Evolutionary conservation across 2,888 invertebrate species (phyloP).

Genomic region (Pseudolycoriella hygida): DNA sequence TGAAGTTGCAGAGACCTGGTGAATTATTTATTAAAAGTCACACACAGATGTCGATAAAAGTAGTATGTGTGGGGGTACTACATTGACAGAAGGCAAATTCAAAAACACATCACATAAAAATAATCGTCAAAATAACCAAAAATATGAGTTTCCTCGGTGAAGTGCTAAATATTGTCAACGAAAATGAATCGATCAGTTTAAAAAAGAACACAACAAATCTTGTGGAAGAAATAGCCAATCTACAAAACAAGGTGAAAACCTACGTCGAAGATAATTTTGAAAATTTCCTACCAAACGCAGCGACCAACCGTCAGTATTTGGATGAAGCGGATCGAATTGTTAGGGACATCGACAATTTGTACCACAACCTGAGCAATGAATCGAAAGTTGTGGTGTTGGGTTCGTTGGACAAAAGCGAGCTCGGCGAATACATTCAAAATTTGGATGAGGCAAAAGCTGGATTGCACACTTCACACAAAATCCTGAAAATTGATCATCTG

Average conservation of each 20-base stretch:
- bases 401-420: constrained; percentile 36
- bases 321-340: constrained; percentile 20
- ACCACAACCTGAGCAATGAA: constrained; percentile 35
- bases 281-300: constrained; percentile 23
- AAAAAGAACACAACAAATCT: constrained; percentile 21
- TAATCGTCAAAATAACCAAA: not conserved
- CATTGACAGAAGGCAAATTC: no score
- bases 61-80: no score
- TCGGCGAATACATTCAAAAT: constrained; percentile 35
- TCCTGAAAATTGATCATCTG: constrained; percentile 30
- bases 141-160: constrained; percentile 13
- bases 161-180: constrained; percentile 13
- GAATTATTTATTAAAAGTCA: no score
- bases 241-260: constrained; percentile 21
- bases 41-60: no score
- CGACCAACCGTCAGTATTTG: constrained; percentile 21
- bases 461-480: constrained; percentile 25
- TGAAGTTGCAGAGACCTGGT: no score
- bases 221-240: constrained; percentile 20
- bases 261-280: constrained; percentile 26
- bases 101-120: no score
- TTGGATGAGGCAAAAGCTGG: constrained; percentile 38
- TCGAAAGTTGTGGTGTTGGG: constrained; percentile 38
- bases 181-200: constrained; percentile 14
- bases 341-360: constrained; percentile 19